Evolutionary conservation across 2,113 vertebrate species (phyloP).

Genomic region (Vidua chalybeata): DNA sequence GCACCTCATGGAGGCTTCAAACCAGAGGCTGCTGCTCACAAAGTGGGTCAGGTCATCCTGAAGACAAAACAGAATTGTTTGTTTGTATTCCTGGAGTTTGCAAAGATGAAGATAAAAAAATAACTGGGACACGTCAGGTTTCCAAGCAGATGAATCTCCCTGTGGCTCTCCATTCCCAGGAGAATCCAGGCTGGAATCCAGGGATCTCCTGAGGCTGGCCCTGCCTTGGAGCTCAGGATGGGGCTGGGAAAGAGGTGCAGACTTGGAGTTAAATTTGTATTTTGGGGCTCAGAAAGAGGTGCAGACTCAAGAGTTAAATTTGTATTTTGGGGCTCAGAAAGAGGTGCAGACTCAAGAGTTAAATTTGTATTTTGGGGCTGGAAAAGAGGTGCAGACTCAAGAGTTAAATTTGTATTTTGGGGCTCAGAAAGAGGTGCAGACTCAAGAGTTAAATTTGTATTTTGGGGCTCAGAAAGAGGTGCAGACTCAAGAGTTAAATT

Average conservation of each 20-base stretch:
- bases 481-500: not conserved
- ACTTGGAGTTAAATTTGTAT: fast-evolving
- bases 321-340: not conserved
- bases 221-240: not conserved
- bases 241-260: not conserved
- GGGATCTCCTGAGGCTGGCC: not conserved
- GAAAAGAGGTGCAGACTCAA: too few species aligned
- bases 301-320: not conserved
- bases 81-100: not conserved
- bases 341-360: fast-evolving
- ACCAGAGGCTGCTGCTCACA: not conserved
- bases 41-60: not conserved
- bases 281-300: not conserved
- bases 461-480: not conserved
- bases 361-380: not conserved
- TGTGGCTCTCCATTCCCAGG: fast-evolving
- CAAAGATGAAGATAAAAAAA: not conserved
- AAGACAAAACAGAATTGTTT: not conserved
- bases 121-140: not conserved
- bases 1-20: not conserved
- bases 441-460: not conserved
- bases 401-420: not conserved
- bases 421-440: too few species aligned
- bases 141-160: not conserved
- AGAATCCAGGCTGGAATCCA: not conserved